Percentiles rank a stretch among this genome's conserved stretches.
These are phyloP conservation scores for Nerophis ophidion DNA, from an alignment of 2,113 vertebrate genomes.

Conservation along the genomic window DNA sequence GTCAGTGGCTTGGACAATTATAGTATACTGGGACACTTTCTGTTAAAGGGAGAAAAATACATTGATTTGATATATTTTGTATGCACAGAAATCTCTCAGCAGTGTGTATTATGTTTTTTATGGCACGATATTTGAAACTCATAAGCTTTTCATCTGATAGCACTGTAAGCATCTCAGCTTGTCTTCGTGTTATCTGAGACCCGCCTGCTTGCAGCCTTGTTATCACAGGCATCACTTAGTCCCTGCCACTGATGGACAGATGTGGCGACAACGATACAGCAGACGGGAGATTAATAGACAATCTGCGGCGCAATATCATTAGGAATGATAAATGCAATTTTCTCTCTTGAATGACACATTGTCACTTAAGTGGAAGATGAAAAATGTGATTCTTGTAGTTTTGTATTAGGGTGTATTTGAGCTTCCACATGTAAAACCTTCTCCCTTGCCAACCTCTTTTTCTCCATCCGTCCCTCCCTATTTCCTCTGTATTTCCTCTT, in stretches of 20 bases:
- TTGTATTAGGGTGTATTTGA: slow-evolving; percentile 17
- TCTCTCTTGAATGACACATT: slow-evolving; percentile 34
- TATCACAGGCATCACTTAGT: slow-evolving; percentile 35
- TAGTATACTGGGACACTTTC: slow-evolving; percentile 94
- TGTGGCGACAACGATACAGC: slow-evolving; percentile 51
- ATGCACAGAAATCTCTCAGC: slow-evolving; percentile 19
- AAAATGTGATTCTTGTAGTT: slow-evolving; percentile 35
- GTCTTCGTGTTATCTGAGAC: slow-evolving; percentile 39
- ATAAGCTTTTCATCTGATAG: slow-evolving; percentile 37
- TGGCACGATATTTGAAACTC: slow-evolving; percentile 40
- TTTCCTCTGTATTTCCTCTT: slow-evolving; percentile 31
- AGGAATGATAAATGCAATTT: slow-evolving; percentile 47
- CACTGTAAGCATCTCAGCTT: slow-evolving; percentile 34
- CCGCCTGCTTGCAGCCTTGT: neutral
- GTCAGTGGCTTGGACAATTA: slow-evolving; percentile 91
- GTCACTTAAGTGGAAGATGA: slow-evolving; percentile 37
- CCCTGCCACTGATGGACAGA: slow-evolving; percentile 47
- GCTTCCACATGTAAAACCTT: neutral
- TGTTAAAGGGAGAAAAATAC: slow-evolving; percentile 45
- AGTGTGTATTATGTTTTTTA: slow-evolving; percentile 26
- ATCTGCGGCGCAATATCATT: slow-evolving; percentile 41
- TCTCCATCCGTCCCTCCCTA: neutral
- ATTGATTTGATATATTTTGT: slow-evolving; percentile 15
- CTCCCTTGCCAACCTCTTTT: slow-evolving; percentile 7
- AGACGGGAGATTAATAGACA: slow-evolving; percentile 57